Base-by-base conservation (phyloP, 2,113 vertebrate genomes). In the Xenopus borealis region DNA sequence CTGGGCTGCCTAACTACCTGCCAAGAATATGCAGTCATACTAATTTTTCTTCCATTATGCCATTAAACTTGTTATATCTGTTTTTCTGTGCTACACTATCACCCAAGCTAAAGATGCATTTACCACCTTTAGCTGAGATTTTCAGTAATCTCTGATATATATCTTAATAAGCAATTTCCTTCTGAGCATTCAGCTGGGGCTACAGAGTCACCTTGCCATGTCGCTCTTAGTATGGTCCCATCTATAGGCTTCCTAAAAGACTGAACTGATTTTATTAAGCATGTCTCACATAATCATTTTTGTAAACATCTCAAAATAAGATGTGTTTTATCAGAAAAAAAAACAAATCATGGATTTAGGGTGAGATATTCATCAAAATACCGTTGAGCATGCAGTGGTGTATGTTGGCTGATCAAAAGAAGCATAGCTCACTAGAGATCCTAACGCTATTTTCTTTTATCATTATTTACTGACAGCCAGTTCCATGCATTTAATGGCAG, bases 81-180 rank as follows among this genome's bases (percentile, higher is more conserved):
- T 66, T 73, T 40, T 78, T 75, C 53, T 59, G 2, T 52, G 55
- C 12, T 79, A 3, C 9, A 17, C 40, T 72, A 69, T 73, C 63
- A 73, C 7, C 72, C 52, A 78, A 66, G 81, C 67, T 69, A 0
- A 68, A 79, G 46, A 16, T 72, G 14, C 7, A 72, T 80, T 76
- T 16, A 19, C 55, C 6, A 7, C 72, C 79, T 55, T 1, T 0
- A 20, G 72, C 10, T 44, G 33, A 19, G 0, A 75, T 55, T 40
- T 66, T 62, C 17, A 77, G 40, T 71, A 79, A 64, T 55, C 23
- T 71, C 27, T 79, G 47, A 82, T 83, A 78, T 83, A 78, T 0
- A 0, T 45, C 30, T 80, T 71, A 81, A 61, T 64, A 82, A 79
- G 52, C 4, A 75, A 71, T 79, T 80, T 85, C 1, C 5, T 82